These are phyloP conservation scores for Leptinotarsa texana DNA, from an alignment of 1,140 invertebrate genomes.

Conservation along the genomic window DNA sequence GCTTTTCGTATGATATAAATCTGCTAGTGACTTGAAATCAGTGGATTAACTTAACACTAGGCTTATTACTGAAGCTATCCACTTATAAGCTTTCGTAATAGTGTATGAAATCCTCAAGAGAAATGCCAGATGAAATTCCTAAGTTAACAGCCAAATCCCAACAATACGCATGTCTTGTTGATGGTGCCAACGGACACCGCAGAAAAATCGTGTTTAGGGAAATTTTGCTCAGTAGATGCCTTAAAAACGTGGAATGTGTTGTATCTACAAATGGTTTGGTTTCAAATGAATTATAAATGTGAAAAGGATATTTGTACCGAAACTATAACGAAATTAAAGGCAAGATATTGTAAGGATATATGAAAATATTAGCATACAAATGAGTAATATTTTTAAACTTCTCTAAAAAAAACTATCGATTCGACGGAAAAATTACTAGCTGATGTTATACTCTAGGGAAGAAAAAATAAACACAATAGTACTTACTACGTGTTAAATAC, in stretches of 20 bases:
- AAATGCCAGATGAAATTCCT: background rate
- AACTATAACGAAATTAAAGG: too few relatives aligned
- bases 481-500: too few relatives aligned
- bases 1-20: slow-evolving; percentile 25
- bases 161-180: slow-evolving; percentile 2
- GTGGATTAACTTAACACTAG: slow-evolving; percentile 13
- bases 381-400: too few relatives aligned
- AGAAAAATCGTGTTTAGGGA: slow-evolving; percentile 2
- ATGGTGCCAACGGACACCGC: background rate
- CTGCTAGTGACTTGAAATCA: slow-evolving; percentile 19
- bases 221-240: background rate
- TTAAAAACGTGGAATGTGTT: slow-evolving; percentile 16
- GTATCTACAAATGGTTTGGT: slow-evolving; percentile 18
- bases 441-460: too few relatives aligned
- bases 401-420: too few relatives aligned
- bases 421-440: too few relatives aligned
- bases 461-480: too few relatives aligned
- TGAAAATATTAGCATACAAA: too few relatives aligned
- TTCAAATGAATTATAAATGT: background rate
- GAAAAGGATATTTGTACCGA: background rate
- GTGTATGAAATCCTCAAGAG: background rate
- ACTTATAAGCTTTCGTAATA: slow-evolving; percentile 4
- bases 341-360: too few relatives aligned
- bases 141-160: background rate
- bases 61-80: slow-evolving; percentile 13